Evolutionary conservation across 2,888 invertebrate species (phyloP), one percentile per base, ranked within the genome.

Genomic region (Trypoxylon attenuatum): DNA sequence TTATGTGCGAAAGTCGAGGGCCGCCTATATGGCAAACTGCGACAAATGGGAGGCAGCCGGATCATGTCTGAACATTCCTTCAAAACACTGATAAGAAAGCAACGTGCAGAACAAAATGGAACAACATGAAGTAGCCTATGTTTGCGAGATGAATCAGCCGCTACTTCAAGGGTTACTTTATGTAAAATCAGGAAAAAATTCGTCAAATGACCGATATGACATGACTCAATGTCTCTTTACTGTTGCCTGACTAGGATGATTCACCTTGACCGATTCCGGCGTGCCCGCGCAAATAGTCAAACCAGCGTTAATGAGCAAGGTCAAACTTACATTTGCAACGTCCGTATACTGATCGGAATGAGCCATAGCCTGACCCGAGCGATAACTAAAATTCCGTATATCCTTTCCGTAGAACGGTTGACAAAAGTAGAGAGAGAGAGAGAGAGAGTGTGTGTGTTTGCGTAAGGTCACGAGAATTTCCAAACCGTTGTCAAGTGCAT

Each of bases 311-410:
- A 16, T 16, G 46, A 46, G 16, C 13, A 23, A 45, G 13, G 23
- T 25, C 15, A 19, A 61, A 69, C 69, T 69, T 69, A 69, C 69
- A 42, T 49, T 56, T 6, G 52, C 45, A 21, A 19, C 41, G 38
- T 63, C 59, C 47, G 39, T 13, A 38, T 39, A 38, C 19, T 16
- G 60, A 22, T 61, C 68, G 25, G 50, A 39, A 50, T 46, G 33
- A 38, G 56, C 69, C 69, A 69, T 69, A 45, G 22, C 27, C n/a
- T n/a, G n/a, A n/a, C n/a, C n/a, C n/a, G n/a, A n/a, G n/a, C n/a
- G n/a, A n/a, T n/a, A n/a, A n/a, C n/a, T n/a, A n/a, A n/a, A n/a
- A n/a, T n/a, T n/a, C n/a, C n/a, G n/a, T n/a, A n/a, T n/a, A n/a
- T n/a, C n/a, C n/a, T n/a, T n/a, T n/a, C n/a, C n/a, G n/a, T n/a